Evolutionary conservation across 1,140 invertebrate species (phyloP).

Genomic region (Octopus bimaculoides): DNA sequence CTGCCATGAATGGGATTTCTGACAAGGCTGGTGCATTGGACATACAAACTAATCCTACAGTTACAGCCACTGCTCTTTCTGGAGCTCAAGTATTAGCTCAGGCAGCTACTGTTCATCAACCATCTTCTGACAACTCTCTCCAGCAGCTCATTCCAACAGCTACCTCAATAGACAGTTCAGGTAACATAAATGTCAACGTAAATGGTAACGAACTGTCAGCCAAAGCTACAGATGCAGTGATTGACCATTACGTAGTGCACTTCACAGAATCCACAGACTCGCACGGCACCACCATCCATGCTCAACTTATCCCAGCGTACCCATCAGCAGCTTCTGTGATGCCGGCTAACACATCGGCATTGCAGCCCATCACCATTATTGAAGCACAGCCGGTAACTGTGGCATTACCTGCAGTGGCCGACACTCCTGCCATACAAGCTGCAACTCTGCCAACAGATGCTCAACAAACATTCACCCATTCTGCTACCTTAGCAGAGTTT

Average conservation of each 20-base stretch:
- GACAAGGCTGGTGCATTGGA: slow-evolving; percentile 2
- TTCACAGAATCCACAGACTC: slow-evolving; percentile 35
- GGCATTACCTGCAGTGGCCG: slow-evolving; percentile 26
- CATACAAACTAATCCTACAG: slow-evolving; percentile 7
- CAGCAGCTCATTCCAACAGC: not conserved
- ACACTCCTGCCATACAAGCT: slow-evolving; percentile 16
- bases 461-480: not conserved
- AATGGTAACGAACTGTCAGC: not conserved
- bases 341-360: slow-evolving; percentile 17
- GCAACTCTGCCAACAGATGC: slow-evolving; percentile 8
- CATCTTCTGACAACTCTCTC: not conserved
- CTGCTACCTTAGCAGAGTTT: not conserved
- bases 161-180: not conserved
- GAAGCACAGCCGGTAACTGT: slow-evolving; percentile 39
- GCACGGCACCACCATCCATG: slow-evolving; percentile 36
- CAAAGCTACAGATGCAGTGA: slow-evolving; percentile 20
- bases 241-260: slow-evolving; percentile 43
- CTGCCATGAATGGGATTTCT: not conserved
- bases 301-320: slow-evolving; percentile 38
- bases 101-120: not conserved
- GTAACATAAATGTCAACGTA: not conserved
- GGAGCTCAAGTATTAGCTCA: not conserved
- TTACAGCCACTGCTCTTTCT: not conserved
- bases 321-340: slow-evolving; percentile 20
- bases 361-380: slow-evolving; percentile 46